Evolutionary conservation across 2,113 vertebrate species (phyloP).

Genomic region (Columbina picui): DNA sequence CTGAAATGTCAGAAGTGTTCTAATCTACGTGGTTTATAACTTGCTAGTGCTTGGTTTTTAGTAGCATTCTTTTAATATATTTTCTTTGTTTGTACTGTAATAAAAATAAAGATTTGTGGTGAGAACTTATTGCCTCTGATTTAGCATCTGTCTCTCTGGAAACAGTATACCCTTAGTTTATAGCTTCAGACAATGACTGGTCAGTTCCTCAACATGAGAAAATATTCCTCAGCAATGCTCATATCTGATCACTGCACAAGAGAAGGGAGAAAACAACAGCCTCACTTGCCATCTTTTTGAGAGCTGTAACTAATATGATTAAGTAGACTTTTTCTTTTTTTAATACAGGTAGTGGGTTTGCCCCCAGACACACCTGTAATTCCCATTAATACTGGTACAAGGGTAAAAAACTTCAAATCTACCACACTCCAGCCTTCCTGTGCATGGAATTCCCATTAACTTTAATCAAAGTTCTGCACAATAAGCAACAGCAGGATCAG

Average conservation of each 20-base stretch:
- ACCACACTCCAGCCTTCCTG: background rate
- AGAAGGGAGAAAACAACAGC: background rate
- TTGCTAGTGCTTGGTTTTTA: background rate
- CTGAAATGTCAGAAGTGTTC: background rate
- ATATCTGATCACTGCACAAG: background rate
- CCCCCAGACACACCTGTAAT: background rate
- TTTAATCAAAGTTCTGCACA: background rate
- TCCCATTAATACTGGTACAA: background rate
- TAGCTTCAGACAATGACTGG: background rate
- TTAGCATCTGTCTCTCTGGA: background rate
- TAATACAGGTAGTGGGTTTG: background rate
- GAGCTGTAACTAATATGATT: background rate
- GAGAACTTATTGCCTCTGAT: background rate
- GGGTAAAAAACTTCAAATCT: background rate
- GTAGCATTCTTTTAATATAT: background rate
- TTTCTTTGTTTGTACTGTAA: background rate
- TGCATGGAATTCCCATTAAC: background rate
- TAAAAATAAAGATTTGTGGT: background rate
- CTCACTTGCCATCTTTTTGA: background rate
- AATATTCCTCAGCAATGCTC: background rate
- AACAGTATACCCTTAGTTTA: background rate
- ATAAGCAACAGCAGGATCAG: conserved; percentile 1
- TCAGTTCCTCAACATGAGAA: background rate
- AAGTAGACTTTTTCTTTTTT: background rate
- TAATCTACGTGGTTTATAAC: background rate